Conservation (phyloP, 2,888 invertebrate genomes). For the Tenthredo scrophulariae region DNA sequence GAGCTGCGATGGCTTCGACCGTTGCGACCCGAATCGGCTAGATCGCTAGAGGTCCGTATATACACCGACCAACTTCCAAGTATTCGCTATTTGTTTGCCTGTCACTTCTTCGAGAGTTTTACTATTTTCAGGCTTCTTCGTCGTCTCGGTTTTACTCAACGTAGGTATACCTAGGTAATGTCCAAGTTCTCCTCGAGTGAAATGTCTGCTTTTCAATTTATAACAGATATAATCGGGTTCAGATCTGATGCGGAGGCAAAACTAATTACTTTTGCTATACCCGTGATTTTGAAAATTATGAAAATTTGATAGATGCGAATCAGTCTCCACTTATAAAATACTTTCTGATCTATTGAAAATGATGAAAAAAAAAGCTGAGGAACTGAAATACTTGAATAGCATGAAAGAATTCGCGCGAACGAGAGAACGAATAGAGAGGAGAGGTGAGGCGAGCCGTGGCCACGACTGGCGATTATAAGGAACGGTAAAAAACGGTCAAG, state of each 20-base stretch:
- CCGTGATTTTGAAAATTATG: neutral
- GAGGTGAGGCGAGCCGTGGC: constrained; percentile 62
- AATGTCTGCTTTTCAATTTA: neutral
- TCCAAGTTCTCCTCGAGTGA: neutral
- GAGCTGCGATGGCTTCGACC: constrained; percentile 40
- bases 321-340: neutral
- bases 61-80: constrained; percentile 64
- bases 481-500: constrained; percentile 53
- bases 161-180: neutral
- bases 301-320: neutral
- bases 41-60: constrained; percentile 66
- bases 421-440: constrained; percentile 55
- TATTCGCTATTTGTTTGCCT: constrained; percentile 66
- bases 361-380: constrained; percentile 24
- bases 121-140: constrained; percentile 68
- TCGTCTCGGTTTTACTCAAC: constrained; percentile 55
- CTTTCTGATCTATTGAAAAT: constrained; percentile 10
- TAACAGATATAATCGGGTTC: neutral
- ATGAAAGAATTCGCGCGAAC: constrained; percentile 52
- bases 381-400: constrained; percentile 25
- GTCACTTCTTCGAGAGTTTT: constrained; percentile 60
- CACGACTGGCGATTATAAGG: constrained; percentile 55
- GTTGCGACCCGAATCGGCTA: constrained; percentile 52
- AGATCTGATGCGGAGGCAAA: neutral
- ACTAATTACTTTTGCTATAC: neutral